Evolutionary conservation across 2,113 vertebrate genomes (phyloP), one percentile per base, ranked within the genome.

Genomic region (Bufo bufo): DNA sequence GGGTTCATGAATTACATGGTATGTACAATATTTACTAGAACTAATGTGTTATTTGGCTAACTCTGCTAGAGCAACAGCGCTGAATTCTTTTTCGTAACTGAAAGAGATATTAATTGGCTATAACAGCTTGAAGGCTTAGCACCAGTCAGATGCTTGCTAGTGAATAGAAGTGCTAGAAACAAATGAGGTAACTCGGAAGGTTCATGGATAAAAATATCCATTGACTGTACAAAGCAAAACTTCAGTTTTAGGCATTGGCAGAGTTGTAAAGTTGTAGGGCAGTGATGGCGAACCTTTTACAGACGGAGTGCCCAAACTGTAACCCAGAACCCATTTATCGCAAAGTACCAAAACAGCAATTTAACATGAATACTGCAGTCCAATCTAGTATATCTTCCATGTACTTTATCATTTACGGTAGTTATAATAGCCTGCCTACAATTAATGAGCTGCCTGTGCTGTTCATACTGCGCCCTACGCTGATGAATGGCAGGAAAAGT

Each of bases 61-160:
- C 89, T 72, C 47, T 90, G 82, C 54, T 91, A 83, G 88, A 89
- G 91, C 54, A 90, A 91, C 0, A 72, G 69, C 82, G 77, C 20
- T 6, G 33, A 89, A 0, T 85, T 54, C 7, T 89, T 89, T 91
- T 91, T 90, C 33, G 20, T 49, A 90, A 90, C 89, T 91, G 80
- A 74, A 90, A 90, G 86, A 71, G 84, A 91, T 90, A 91, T 92
- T 92, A 94, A 94, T 94, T 94, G 90, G 77, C 87, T 93, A 91
- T 88, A 49, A 87, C 91, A 90, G 90, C 75, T 89, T 89, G 90
- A 90, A 88, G 91, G 91, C 87, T 89, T 61, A 56, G 49, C 6
- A 83, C 84, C 89, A 93, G 82, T 50, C 80, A 84, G 61, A 0
- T 90, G 52, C 66, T 82, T 4, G 50, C 87, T 87, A 90, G 7